phyloP scores from a whole-genome alignment of 2,113 vertebrate species.

The Ptilonorhynchus violaceus region DNA sequence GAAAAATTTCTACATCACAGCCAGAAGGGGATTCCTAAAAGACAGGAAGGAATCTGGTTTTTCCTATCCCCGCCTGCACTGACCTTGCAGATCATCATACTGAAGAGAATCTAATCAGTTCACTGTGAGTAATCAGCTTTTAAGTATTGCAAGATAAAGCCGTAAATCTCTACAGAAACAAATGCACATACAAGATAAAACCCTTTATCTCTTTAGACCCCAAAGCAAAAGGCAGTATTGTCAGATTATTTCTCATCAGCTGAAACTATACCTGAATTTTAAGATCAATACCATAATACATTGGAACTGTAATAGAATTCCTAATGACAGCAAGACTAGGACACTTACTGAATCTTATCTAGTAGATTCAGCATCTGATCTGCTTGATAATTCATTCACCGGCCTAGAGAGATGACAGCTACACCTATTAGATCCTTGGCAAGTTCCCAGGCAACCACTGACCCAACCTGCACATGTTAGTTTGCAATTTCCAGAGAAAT shows the following conservation, averaged over 20 bases:
- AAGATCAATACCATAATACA: not conserved
- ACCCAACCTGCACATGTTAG: not conserved
- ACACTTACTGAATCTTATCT: not conserved
- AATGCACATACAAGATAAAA: not conserved
- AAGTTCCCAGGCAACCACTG: not conserved
- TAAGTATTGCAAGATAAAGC: not conserved
- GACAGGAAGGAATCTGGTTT: not conserved
- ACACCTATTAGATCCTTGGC: not conserved
- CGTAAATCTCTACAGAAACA: not conserved
- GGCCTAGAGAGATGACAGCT: not conserved
- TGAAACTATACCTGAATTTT: not conserved
- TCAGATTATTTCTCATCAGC: not conserved
- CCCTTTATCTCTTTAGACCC: not conserved
- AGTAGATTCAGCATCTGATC: not conserved
- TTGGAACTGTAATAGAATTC: not conserved
- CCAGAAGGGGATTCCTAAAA: not conserved
- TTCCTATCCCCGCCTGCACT: not conserved
- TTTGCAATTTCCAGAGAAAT: not conserved
- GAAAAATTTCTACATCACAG: not conserved
- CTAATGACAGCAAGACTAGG: not conserved
- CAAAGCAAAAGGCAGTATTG: not conserved
- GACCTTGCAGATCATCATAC: not conserved
- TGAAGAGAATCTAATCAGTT: not conserved
- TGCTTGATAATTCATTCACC: not conserved
- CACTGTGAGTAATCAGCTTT: not conserved